Evolutionary conservation across 1,140 invertebrate genomes (phyloP).

Genomic region (Drosophila oshimai): DNA sequence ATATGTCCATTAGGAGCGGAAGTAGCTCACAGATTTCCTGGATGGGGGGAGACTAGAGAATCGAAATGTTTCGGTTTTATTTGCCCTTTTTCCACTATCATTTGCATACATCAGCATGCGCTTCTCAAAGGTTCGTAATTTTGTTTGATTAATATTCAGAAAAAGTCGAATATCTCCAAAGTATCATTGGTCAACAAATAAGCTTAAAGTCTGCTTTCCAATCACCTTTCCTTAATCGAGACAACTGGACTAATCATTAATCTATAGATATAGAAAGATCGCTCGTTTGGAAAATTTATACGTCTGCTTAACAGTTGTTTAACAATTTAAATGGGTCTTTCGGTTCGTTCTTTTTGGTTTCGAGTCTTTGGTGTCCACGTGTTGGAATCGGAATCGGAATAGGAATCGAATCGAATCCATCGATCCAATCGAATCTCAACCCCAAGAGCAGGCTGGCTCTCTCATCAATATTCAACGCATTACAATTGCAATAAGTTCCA

Average conservation of each 20-base stretch:
- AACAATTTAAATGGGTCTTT: constrained; percentile 34
- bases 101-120: too few relatives aligned
- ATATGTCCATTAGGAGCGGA: constrained; percentile 25
- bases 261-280: constrained; percentile 7
- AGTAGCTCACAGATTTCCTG: not conserved
- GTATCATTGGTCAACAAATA: too few relatives aligned
- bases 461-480: constrained; percentile 80
- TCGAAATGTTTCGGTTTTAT: not conserved
- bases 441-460: constrained; percentile 26
- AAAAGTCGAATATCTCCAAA: too few relatives aligned
- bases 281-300: constrained; percentile 10
- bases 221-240: too few relatives aligned
- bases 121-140: too few relatives aligned
- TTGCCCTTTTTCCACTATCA: not conserved
- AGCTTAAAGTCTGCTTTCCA: too few relatives aligned
- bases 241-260: constrained; percentile 10
- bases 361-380: too few relatives aligned
- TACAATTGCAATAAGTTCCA: constrained; percentile 78
- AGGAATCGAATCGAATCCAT: not conserved
- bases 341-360: not conserved
- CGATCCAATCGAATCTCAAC: constrained; percentile 32
- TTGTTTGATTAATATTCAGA: too few relatives aligned
- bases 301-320: constrained; percentile 18
- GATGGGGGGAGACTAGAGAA: not conserved
- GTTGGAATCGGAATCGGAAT: not conserved